These are phyloP conservation scores for Chloebia gouldiae DNA, from an alignment of 2,113 vertebrate species.

Conservation along the genomic window DNA sequence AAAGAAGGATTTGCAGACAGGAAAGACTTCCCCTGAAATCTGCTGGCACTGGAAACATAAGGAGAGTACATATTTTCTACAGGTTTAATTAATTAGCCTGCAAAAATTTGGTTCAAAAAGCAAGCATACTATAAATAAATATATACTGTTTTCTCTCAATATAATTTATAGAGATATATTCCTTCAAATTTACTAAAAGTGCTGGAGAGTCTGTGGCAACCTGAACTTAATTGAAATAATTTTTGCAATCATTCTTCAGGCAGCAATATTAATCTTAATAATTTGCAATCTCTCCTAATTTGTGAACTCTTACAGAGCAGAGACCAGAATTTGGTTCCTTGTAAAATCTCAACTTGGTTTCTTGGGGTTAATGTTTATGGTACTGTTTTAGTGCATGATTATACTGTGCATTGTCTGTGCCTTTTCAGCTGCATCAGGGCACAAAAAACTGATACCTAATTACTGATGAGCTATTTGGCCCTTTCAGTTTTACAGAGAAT, in stretches of 20 bases:
- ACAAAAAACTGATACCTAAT: neutral
- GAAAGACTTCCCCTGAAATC: neutral
- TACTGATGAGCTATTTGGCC: neutral
- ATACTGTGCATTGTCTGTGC: neutral
- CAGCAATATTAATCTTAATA: neutral
- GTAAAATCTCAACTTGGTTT: neutral
- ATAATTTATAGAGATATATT: neutral
- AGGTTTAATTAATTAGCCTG: neutral
- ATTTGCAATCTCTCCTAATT: neutral
- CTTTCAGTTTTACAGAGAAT: neutral
- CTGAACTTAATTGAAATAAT: neutral
- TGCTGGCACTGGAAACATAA: neutral
- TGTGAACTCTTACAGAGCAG: neutral
- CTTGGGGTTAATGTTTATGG: neutral
- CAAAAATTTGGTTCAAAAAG: neutral
- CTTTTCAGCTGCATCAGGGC: neutral
- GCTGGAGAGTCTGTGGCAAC: neutral
- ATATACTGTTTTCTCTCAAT: neutral
- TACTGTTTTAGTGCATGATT: neutral
- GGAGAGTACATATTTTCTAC: neutral
- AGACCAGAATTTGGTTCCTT: neutral
- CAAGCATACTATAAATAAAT: neutral
- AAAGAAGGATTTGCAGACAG: neutral
- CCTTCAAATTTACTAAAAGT: neutral
- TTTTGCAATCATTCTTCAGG: neutral